phyloP scores from a whole-genome alignment of 2,888 invertebrate genomes.

The Acleris holmiana region DNA sequence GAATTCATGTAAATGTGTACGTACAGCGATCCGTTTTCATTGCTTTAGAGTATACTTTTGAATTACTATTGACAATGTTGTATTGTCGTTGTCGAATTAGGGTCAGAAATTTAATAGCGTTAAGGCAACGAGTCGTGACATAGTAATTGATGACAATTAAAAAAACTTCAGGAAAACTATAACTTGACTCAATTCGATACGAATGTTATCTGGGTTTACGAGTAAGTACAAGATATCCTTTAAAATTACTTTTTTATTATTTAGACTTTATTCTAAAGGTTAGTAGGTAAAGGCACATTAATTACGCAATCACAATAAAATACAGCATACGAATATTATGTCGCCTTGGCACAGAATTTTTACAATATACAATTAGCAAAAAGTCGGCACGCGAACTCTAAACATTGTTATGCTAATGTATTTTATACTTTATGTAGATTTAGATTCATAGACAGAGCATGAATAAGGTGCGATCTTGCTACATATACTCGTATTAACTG shows the following conservation, averaged over 20 bases:
- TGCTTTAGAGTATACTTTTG: conserved; percentile 12
- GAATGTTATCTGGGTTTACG: no score
- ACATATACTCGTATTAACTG: conserved; percentile 11
- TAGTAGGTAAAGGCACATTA: conserved; percentile 22
- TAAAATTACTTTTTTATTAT: neutral
- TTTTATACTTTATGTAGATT: conserved; percentile 33
- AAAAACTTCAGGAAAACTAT: no score
- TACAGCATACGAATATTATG: conserved; percentile 37
- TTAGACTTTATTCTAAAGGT: conserved; percentile 26
- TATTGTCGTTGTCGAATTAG: conserved; percentile 7
- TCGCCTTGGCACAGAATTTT: conserved; percentile 63
- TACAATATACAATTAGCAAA: conserved; percentile 59
- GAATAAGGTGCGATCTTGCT: conserved; percentile 7
- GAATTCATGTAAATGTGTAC: no score
- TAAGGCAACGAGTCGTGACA: no score
- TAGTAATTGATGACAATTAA: no score
- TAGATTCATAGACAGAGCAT: conserved; percentile 8
- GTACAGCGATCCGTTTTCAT: no score
- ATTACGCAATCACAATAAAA: conserved; percentile 31
- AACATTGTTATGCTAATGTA: conserved; percentile 49
- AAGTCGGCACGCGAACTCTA: conserved; percentile 37
- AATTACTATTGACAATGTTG: conserved; percentile 26
- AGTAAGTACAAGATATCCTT: conserved; percentile 8
- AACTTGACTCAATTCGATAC: no score
- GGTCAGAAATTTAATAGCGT: conserved; percentile 4